Conservation (phyloP, 1,140 invertebrate genomes). For the Cardiocondyla obscurior region DNA sequence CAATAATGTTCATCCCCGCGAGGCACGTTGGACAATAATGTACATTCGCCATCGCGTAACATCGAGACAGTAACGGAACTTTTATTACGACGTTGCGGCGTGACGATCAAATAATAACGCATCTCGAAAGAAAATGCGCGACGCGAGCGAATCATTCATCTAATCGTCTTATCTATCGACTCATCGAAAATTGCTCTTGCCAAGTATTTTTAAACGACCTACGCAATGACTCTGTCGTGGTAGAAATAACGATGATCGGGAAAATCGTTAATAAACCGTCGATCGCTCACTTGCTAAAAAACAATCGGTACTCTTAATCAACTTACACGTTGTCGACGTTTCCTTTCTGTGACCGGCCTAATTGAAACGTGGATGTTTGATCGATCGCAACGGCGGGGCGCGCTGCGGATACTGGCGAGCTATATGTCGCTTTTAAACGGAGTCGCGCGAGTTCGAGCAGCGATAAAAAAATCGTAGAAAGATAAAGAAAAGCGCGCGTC, state of each 20-base stretch:
- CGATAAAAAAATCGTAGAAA: constrained; percentile 3
- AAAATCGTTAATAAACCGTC: constrained; percentile 16
- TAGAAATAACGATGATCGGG: neutral
- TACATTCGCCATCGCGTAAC: neutral
- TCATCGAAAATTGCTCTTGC: constrained; percentile 1
- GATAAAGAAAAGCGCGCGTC: neutral
- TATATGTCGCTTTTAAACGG: neutral
- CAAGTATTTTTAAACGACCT: neutral
- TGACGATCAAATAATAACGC: constrained; percentile 28
- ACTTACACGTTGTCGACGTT: too few relatives aligned
- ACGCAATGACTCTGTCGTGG: neutral
- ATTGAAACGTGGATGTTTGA: constrained; percentile 3
- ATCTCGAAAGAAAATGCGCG: neutral
- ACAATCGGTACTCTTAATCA: neutral
- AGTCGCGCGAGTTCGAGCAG: neutral
- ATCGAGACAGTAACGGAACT: constrained; percentile 39
- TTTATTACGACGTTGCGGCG: constrained; percentile 26
- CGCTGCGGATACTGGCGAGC: too few relatives aligned
- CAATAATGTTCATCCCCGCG: constrained; percentile 25
- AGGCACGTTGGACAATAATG: neutral
- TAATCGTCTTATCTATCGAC: neutral
- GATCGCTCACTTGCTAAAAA: neutral
- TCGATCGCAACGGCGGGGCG: neutral
- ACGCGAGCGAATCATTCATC: neutral
- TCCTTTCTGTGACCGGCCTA: neutral